Conservation (phyloP, 2,113 vertebrate species). For the Lycaon pictus region DNA sequence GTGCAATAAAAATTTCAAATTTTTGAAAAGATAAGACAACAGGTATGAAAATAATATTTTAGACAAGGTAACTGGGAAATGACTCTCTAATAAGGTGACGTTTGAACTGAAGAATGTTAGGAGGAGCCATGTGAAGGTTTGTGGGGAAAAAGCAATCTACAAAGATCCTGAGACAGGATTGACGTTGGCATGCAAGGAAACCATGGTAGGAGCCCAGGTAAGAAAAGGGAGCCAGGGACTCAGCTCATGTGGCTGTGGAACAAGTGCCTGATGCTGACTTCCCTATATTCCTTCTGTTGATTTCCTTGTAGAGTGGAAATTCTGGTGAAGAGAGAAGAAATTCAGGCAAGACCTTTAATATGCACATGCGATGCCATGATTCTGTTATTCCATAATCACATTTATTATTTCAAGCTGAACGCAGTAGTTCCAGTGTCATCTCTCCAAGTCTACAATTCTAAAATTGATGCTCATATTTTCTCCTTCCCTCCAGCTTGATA, state of each 20-base stretch:
- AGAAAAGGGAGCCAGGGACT: background rate
- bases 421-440: background rate
- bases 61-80: background rate
- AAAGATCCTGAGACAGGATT: background rate
- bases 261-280: accelerated
- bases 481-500: slow-evolving; percentile 87
- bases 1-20: background rate
- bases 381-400: background rate
- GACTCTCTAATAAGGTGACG: background rate
- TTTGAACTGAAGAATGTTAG: background rate
- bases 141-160: background rate
- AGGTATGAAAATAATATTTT: background rate
- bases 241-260: accelerated
- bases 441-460: background rate
- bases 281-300: accelerated
- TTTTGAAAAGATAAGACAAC: background rate
- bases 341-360: background rate
- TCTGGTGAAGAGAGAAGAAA: background rate
- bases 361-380: background rate
- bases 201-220: background rate
- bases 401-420: background rate
- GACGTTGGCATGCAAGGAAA: too few relatives aligned
- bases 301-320: background rate
- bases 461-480: background rate
- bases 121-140: background rate